Evolutionary conservation across 2,888 invertebrate species (phyloP), one percentile per base, ranked within the genome.

Genomic region (Ochropacha duplaris): DNA sequence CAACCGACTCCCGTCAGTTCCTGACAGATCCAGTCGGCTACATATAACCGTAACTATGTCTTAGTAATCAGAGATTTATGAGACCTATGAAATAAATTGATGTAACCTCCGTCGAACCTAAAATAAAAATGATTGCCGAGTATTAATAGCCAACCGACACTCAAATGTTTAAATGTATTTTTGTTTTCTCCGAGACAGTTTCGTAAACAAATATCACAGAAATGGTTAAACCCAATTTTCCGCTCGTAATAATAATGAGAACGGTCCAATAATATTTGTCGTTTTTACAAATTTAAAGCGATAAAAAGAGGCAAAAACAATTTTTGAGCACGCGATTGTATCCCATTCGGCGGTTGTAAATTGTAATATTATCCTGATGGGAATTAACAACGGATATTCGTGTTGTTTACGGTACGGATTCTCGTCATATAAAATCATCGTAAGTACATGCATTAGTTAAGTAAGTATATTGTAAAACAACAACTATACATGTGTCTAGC

Each of bases 301-400:
- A 81, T 85, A 83, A 80, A 83, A 85, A 77, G 75, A 70, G 64
- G 66, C 60, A 58, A 66, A 76, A 73, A 71, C 59, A 69, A 71
- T 78, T 75, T 68, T 69, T 52, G 62, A 65, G 71, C 88, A 89
- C 88, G 89, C 88, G 70, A 84, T 58, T 66, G 52, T 16, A 24
- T 59, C 64, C 66, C 66, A 68, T 68, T 65, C 55, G 59, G 61
- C 63, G 71, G 68, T 76, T 74, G 72, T 77, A 78, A 79, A 80
- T 77, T 76, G 75, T 80, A 79, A 81, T 81, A 74, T 74, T 68
- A 71, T 71, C 71, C 72, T 66, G 62, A 80, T 72, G 60, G 60
- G 67, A 74, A 78, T 77, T 71, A 77, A 63, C 62, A 66, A 69
- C 61, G 60, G 55, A 62, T 49, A 58, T 56, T 64, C 64, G 66